phyloP scores from a whole-genome alignment of 1,140 invertebrate species.

The Bombus breviceps region DNA sequence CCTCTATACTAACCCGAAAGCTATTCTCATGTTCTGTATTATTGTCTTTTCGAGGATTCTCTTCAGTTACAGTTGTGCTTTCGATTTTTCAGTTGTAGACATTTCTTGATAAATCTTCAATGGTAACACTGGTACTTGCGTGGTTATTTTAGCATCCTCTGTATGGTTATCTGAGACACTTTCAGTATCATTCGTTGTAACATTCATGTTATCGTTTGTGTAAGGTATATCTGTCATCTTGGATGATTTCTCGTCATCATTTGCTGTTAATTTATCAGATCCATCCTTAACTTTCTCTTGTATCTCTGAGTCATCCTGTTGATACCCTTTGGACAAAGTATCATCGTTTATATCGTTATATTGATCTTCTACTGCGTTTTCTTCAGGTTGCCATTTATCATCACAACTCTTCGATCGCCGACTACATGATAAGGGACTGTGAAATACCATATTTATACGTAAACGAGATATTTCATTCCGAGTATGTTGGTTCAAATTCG shows the following conservation, averaged over 20 bases:
- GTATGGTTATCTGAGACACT: constrained; percentile 60
- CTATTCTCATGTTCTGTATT: constrained; percentile 36
- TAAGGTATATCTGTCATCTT: neutral
- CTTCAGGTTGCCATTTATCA: too few species aligned
- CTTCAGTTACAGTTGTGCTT: constrained; percentile 46
- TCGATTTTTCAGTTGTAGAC: constrained; percentile 72
- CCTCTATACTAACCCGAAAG: constrained; percentile 35
- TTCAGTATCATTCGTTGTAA: constrained; percentile 18
- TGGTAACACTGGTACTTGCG: constrained; percentile 78
- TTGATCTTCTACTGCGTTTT: too few species aligned
- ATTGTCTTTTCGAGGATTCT: constrained; percentile 35
- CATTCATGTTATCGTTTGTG: neutral
- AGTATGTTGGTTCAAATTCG: too few species aligned
- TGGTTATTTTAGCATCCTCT: constrained; percentile 75
- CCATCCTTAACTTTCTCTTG: too few species aligned
- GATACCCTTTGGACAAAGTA: too few species aligned
- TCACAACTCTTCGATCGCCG: too few species aligned
- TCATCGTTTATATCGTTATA: too few species aligned
- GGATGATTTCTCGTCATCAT: neutral
- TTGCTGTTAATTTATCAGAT: too few species aligned
- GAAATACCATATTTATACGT: too few species aligned
- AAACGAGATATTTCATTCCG: too few species aligned
- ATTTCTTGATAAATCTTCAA: constrained; percentile 78
- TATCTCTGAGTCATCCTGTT: too few species aligned
- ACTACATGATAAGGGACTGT: too few species aligned